Evolutionary conservation across 2,888 invertebrate genomes (phyloP), one percentile per base, ranked within the genome.

Genomic region (Abscondita cerata): DNA sequence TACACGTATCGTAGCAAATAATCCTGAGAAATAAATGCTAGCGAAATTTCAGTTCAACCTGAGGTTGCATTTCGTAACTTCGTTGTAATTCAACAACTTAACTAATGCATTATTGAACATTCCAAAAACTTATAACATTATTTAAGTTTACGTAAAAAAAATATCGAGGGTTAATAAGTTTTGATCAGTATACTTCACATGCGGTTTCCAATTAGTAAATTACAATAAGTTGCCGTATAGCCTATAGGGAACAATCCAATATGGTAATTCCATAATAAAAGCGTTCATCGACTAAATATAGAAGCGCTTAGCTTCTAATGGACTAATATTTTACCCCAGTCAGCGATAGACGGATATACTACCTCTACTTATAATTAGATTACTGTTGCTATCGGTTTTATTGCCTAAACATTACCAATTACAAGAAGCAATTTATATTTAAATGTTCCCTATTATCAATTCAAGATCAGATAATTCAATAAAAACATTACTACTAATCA

Each of bases 321-420:
- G 54, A 55, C 53, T 54, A 58, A 62, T 62, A 59, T 59, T 51
- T 62, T 62, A 62, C 54, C 54, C 48, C 52, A 31, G 48, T 57
- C 40, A 48, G 50, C 48, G 53, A 58, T 40, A 57, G 62, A 57
- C 48, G 57, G 41, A 57, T 57, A 46, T 53, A 57, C 52, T 57
- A 33, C 44, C 19, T 16, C 48, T 38, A 46, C 53, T 62, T 62
- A 62, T 57, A 62, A 62, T 62, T 62, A 62, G 56, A 62, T 62
- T 62, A 62, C 57, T 53, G 52, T 52, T 62, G 57, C 52, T 62
- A 62, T 62, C 62, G 53, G 57, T 53, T 62, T 58, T 57, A 62
- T 58, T 52, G 36, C 55, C 15, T 13, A 18, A 36, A 44, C 46
- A 60, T 47, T 51, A 55, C 36, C 33, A 52, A 33, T 46, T 54